A percentile compares a stretch with the other conserved stretches of the same genome.
Evolutionary conservation across 2,888 invertebrate genomes (phyloP).

Genomic region (Tanytarsus gracilentus): DNA sequence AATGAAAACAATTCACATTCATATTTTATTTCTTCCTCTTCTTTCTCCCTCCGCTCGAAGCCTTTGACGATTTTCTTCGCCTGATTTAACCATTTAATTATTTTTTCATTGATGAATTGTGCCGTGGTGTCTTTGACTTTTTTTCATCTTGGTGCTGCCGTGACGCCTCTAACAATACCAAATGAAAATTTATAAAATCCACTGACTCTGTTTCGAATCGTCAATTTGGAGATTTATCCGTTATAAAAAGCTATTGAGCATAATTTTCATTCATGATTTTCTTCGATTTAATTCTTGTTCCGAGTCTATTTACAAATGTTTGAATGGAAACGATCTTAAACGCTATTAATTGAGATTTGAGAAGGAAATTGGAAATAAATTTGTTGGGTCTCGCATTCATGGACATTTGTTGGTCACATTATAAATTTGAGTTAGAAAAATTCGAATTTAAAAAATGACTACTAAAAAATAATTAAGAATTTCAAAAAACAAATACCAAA

Average conservation of each 20-base stretch:
- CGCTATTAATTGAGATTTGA: background rate
- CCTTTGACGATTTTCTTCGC: slow-evolving; percentile 22
- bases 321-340: background rate
- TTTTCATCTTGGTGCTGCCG: background rate
- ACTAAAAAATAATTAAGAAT: too few relatives aligned
- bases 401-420: background rate
- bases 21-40: background rate
- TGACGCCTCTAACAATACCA: slow-evolving; percentile 14
- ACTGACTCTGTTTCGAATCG: background rate
- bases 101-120: slow-evolving; percentile 18
- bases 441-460: background rate
- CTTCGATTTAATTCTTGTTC: background rate
- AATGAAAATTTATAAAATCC: background rate
- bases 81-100: slow-evolving; percentile 26
- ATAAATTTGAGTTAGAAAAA: background rate
- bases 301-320: background rate
- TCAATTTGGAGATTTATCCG: background rate
- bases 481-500: too few relatives aligned
- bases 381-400: too few relatives aligned
- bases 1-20: background rate
- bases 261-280: background rate
- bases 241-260: background rate
- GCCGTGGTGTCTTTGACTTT: background rate
- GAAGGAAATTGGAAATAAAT: slow-evolving; percentile 1
- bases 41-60: background rate